Evolutionary conservation across 2,797 vertebrate species (phyloP), one percentile per base, ranked within the genome.

Genomic region (Odontamblyopus rebecca): DNA sequence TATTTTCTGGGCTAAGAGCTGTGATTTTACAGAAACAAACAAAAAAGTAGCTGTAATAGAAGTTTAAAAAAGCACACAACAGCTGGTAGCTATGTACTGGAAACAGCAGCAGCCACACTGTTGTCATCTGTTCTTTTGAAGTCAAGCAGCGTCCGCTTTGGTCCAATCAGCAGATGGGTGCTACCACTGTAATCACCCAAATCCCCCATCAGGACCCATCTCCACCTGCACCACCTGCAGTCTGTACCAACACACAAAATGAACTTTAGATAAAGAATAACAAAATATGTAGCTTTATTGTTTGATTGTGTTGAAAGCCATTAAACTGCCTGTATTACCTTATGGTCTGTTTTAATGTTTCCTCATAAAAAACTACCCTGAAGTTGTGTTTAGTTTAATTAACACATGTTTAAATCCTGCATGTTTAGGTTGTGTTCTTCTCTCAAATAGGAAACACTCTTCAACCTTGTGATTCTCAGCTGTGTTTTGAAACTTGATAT

Each of bases 111-210:
- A 16, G 30, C 13, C 59, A 56, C 71, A 26, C 26, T 26, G 61
- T 27, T 19, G 16, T 77, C 61, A 29, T 74, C 56, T 6, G 7
- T 26, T 61, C 56, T 67, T 48, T 48, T 78, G 64, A 63, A 71
- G 54, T 51, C 62, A 48, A 16, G 32, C 18, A 53, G 54, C 41
- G 35, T 68, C 56, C 68, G 74, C 71, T 65, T 53, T 23, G n/a
- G 26, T 30, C 67, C 79, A 80, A 75, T 82, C 77, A 79, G 67
- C 38, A 67, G 74, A 75, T 50, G 57, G 61, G 54, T 54, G 72
- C 68, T 68, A 68, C 76, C 72, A 61, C 65, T 77, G 79, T 78
- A 83, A 85, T 80, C 83, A 75, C 74, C 77, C 64, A 78, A 72
- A 72, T 61, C 12, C 30, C 44, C 76, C 71, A 76, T 68, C 57